A percentile compares a stretch with the other conserved stretches of the same genome.
Conservation (phyloP, 2,113 vertebrate species). For the Megalops atlanticus region DNA sequence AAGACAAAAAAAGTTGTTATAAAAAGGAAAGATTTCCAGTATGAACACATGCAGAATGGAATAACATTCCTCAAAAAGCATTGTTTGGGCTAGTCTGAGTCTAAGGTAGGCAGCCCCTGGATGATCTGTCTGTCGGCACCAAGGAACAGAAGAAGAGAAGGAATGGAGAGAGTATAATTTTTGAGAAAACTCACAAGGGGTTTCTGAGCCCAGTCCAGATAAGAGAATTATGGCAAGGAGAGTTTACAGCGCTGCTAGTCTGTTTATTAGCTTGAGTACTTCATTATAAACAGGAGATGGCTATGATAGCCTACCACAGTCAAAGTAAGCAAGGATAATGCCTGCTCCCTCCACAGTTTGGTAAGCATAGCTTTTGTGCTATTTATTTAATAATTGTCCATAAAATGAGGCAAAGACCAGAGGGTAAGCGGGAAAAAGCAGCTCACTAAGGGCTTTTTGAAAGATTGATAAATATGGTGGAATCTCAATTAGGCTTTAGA, state of each 20-base stretch:
- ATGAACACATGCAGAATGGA: neutral
- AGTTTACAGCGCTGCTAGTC: conserved; percentile 76
- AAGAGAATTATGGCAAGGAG: conserved; percentile 80
- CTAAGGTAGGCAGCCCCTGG: conserved; percentile 70
- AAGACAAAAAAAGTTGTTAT: neutral
- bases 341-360: conserved; percentile 52
- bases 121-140: conserved; percentile 68
- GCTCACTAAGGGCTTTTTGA: conserved; percentile 84
- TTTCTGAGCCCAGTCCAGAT: conserved; percentile 75
- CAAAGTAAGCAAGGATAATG: conserved; percentile 79
- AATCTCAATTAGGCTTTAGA: conserved; percentile 98
- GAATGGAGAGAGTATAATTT: conserved; percentile 70
- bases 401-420: conserved; percentile 82
- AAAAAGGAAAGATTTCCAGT: neutral
- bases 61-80: neutral
- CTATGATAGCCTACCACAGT: conserved; percentile 71
- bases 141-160: conserved; percentile 59
- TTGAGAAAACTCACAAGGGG: conserved; percentile 70
- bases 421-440: conserved; percentile 73
- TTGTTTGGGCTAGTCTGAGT: neutral
- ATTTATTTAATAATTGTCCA: conserved; percentile 88
- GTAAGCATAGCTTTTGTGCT: conserved; percentile 69
- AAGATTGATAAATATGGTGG: conserved; percentile 99
- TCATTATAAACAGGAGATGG: conserved; percentile 82
- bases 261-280: conserved; percentile 85